A percentile compares a stretch with the other conserved stretches of the same genome.
These are phyloP conservation scores for Neoaliturus tenellus DNA, from an alignment of 2,888 invertebrate species.

Conservation along the genomic window DNA sequence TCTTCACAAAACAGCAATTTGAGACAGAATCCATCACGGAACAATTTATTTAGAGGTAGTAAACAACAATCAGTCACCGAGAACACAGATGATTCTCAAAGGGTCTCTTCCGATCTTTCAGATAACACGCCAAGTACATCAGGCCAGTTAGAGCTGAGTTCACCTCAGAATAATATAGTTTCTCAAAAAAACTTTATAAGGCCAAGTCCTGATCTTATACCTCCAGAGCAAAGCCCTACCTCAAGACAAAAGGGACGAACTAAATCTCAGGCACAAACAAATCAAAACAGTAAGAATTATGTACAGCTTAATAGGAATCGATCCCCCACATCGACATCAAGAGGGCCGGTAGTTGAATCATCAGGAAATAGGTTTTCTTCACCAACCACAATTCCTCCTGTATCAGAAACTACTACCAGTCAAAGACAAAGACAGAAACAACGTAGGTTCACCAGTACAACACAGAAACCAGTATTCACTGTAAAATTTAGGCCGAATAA, in stretches of 20 bases:
- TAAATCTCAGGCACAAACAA: not conserved
- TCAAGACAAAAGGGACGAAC: not conserved
- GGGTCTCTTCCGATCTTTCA: not conserved
- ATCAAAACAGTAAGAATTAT: slow-evolving; percentile 31
- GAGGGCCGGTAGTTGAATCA: not conserved
- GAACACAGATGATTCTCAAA: not conserved
- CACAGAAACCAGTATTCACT: slow-evolving; percentile 62
- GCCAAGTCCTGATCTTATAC: slow-evolving; percentile 37
- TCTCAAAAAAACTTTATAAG: slow-evolving; percentile 1
- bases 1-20: slow-evolving; percentile 39
- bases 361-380: slow-evolving; percentile 12
- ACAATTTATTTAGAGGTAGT: not conserved
- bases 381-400: not conserved
- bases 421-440: slow-evolving; percentile 19
- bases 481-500: slow-evolving; percentile 63
- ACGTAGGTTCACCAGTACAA: slow-evolving; percentile 47
- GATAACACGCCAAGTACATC: not conserved
- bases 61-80: not conserved
- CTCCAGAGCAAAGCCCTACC: slow-evolving; percentile 2
- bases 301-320: slow-evolving; percentile 42
- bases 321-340: slow-evolving; percentile 30
- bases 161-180: not conserved
- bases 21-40: slow-evolving; percentile 7
- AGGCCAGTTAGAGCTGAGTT: not conserved
- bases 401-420: not conserved